Evolutionary conservation across 1,140 invertebrate species (phyloP), one percentile per base, ranked within the genome.

Genomic region (Tetramorium alpestre): DNA sequence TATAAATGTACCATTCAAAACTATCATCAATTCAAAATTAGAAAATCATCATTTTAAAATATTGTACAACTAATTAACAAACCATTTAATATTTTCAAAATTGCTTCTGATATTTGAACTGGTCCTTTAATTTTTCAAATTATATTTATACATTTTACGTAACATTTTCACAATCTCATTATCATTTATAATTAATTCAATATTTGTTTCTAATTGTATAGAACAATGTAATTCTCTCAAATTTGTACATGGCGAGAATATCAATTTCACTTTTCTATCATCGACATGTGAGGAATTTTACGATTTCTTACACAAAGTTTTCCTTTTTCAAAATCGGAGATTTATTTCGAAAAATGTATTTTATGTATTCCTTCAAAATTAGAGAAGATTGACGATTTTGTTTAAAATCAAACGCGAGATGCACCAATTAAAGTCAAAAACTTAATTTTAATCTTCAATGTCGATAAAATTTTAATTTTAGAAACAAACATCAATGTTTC

Each of bases 391-490:
- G 28, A 58, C n/a, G 16, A 80, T 38, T 22, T 49, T 2, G n/a
- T 65, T 80, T 80, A 67, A 65, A 80, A 80, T 2, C 33, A 54
- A 80, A 80, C 10, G 4, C 10, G 56, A 47, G 16, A 33, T 78
- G n/a, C 11, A 64, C 13, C 64, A 54, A 86, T 86, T 69, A 65
- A 18, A 33, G 67, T 81, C 88, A 78, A 91, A 92, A 87, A 65
- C 86, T 92, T 88, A 91, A 87, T 47, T 91, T 87, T 88, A 84
- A 80, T n/a, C 78, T 91, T 88, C 58, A 91, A 91, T 86, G 86
- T 88, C 73, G 64, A 85, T 93, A 91, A 90, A 93, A 93, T 54
- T 91, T 78, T 90, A 91, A 90, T 88, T 88, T 72, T 33, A 33
- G 28, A 33, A 2, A 33, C 28, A 70, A 91, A 87, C 73, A 54